A percentile compares a stretch with the other conserved stretches of the same genome.
Evolutionary conservation across 1,140 invertebrate species (phyloP).

Genomic region (Ostrea denselamellosa): DNA sequence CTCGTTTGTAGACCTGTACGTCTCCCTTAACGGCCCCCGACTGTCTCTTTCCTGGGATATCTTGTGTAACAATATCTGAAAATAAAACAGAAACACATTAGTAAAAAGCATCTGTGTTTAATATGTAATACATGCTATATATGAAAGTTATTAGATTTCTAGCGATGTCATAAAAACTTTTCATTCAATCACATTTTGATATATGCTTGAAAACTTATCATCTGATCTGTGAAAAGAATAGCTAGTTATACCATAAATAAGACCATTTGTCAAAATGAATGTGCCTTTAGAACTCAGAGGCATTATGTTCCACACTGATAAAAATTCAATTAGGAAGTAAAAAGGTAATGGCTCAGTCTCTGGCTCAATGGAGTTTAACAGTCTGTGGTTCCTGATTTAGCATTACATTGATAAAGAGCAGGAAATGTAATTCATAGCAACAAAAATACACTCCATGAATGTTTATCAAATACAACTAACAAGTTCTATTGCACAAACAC

Average conservation of each 20-base stretch:
- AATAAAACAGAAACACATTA: background rate
- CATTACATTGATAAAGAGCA: background rate
- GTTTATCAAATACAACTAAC: background rate
- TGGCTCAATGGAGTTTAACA: background rate
- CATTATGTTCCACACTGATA: background rate
- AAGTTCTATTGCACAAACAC: background rate
- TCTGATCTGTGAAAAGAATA: background rate
- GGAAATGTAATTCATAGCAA: background rate
- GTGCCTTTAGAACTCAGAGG: background rate
- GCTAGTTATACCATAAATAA: background rate
- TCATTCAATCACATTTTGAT: background rate
- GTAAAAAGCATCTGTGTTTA: background rate
- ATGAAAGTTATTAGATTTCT: background rate
- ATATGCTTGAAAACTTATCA: background rate
- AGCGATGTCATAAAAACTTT: background rate
- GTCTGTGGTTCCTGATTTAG: conserved; percentile 7
- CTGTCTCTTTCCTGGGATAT: conserved; percentile 45
- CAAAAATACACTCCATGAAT: background rate
- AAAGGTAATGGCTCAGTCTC: background rate
- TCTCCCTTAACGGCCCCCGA: conserved; percentile 61
- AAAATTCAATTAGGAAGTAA: conserved; percentile 2
- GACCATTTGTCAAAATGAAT: background rate
- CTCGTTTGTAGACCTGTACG: conserved; percentile 69
- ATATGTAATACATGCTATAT: background rate
- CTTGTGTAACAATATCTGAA: conserved; percentile 46